A percentile compares a stretch with the other conserved stretches of the same genome.
These are phyloP conservation scores for Regulus satrapa DNA, from an alignment of 2,113 vertebrate species.

Conservation along the genomic window DNA sequence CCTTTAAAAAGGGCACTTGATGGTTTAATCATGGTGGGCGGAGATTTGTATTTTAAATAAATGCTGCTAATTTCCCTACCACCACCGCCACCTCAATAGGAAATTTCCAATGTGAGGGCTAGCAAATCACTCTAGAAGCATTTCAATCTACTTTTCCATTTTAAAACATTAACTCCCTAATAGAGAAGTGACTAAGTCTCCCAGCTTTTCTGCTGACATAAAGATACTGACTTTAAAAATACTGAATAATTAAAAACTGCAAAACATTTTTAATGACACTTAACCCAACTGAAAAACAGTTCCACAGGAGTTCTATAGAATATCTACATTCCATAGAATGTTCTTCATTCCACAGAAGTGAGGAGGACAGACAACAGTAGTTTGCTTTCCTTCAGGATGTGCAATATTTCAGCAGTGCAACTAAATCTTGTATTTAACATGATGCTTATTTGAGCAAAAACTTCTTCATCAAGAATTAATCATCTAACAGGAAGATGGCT, in stretches of 20 bases:
- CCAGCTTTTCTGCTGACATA: background rate
- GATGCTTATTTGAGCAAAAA: background rate
- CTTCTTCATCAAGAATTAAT: background rate
- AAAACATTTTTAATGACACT: background rate
- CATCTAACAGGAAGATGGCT: background rate
- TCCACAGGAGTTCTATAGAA: background rate
- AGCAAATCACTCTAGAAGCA: background rate
- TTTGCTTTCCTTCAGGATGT: background rate
- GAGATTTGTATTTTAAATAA: background rate
- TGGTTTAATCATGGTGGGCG: fast-evolving
- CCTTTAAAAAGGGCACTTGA: background rate
- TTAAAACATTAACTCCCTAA: background rate
- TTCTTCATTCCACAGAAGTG: background rate
- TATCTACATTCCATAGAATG: background rate
- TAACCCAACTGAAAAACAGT: background rate
- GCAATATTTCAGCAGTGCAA: background rate
- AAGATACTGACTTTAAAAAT: background rate
- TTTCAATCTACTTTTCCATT: background rate
- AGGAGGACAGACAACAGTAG: background rate
- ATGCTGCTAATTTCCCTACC: background rate
- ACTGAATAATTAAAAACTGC: background rate
- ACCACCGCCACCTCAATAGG: fast-evolving
- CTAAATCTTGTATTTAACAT: background rate
- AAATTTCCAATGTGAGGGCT: background rate
- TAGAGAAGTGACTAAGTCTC: background rate